Percentiles rank a stretch among this genome's conserved stretches.
phyloP scores from a whole-genome alignment of 2,113 vertebrate species.

The Hippocampus mohnikei region DNA sequence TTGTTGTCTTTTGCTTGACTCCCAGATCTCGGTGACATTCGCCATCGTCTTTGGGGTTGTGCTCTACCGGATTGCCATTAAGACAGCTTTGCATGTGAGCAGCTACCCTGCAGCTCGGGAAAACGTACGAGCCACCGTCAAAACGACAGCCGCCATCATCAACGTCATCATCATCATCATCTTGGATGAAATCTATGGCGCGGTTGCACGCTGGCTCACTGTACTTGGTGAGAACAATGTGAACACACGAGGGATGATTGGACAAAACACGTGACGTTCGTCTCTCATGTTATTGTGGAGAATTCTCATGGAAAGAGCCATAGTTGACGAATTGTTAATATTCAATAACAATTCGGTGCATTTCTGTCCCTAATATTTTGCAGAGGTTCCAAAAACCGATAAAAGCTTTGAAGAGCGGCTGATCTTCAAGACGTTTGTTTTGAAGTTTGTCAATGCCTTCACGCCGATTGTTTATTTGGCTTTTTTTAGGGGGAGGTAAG shows the following conservation, averaged over 20 bases:
- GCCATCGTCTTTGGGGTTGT: conserved; percentile 92
- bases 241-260: background rate
- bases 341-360: background rate
- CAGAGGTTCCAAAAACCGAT: conserved; percentile 98
- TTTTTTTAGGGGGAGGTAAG: conserved; percentile 95
- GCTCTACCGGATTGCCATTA: conserved; percentile 93
- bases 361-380: conserved; percentile 15
- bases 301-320: background rate
- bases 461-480: conserved; percentile 96
- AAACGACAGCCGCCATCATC: conserved; percentile 90
- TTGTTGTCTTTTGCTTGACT: background rate
- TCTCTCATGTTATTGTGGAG: background rate
- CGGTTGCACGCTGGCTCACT: conserved; percentile 88
- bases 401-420: conserved; percentile 92
- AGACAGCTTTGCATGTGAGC: conserved; percentile 85
- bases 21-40: conserved; percentile 83
- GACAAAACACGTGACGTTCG: background rate
- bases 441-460: conserved; percentile 97
- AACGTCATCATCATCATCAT: conserved; percentile 96
- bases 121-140: conserved; percentile 88
- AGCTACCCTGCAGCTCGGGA: conserved; percentile 76
- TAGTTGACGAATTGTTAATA: background rate
- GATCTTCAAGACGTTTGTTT: conserved; percentile 92
- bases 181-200: conserved; percentile 89
- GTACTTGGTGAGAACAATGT: conserved; percentile 75